Percentiles rank a stretch among this genome's conserved stretches.
Conservation (phyloP, 64 coral and sea anemone species). For the Acropora tenuis region DNA sequence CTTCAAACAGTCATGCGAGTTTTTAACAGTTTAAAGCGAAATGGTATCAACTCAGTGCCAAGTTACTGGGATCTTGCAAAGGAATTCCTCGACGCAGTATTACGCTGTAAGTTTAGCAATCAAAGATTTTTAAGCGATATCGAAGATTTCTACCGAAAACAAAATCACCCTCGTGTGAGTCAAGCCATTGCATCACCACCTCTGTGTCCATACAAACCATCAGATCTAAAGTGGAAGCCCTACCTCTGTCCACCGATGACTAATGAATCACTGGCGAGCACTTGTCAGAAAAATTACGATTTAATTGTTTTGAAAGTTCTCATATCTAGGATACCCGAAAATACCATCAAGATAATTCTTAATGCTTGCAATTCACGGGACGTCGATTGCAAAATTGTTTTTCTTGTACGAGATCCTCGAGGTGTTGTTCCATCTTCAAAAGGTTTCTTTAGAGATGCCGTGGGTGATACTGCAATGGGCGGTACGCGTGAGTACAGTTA, state of each 20-base stretch:
- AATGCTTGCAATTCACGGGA: not conserved
- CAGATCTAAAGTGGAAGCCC: conserved; percentile 1
- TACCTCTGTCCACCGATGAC: conserved; percentile 1
- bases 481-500: conserved; percentile 8
- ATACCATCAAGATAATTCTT: conserved; percentile 13
- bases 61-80: not conserved
- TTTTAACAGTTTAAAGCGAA: too few relatives aligned
- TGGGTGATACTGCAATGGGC: not conserved
- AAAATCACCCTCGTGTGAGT: conserved; percentile 2
- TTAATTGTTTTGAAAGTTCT: conserved; percentile 42
- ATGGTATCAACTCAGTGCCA: too few relatives aligned
- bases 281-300: conserved; percentile 7
- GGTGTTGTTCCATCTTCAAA: not conserved
- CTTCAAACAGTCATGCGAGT: too few relatives aligned
- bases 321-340: not conserved
- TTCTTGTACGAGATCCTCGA: conserved; percentile 29
- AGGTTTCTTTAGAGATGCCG: not conserved
- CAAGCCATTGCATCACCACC: conserved; percentile 40
- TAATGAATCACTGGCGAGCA: not conserved
- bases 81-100: not conserved
- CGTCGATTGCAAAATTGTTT: conserved; percentile 20
- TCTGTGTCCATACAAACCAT: not conserved
- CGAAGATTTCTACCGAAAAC: not conserved
- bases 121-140: not conserved
- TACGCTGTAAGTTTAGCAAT: conserved; percentile 9